Base-by-base conservation (phyloP, 2,888 invertebrate genomes). In the Drepana falcataria region DNA sequence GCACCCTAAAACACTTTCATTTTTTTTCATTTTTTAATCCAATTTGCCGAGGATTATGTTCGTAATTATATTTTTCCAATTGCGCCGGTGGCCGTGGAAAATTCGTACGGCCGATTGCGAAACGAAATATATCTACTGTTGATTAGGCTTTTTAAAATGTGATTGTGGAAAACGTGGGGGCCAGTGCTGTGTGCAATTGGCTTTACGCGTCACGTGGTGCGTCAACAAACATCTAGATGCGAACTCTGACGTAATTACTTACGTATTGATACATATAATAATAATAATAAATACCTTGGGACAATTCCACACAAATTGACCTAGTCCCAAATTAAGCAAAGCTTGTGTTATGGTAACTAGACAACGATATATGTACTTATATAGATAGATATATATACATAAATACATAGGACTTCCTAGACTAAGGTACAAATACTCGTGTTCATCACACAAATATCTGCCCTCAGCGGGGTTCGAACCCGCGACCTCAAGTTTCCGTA, bases 11-110 rank as follows among this genome's bases (percentile, higher is more conserved):
- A 90, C 86, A 87, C 86, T 90, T 89, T 87, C 79, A 21, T 79
- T 86, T 87, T 87, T 86, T 87, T 86, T 80, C 81, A 84, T 86
- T 89, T 90, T 90, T 91, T 91, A 91, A 91, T 91, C 91, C 91
- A 91, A 91, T 91, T 91, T 91, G 84, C 83, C 75, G 85, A 77
- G 91, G 91, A 91, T 91, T 91, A 91, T 91, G 86, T 87, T 77
- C 83, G 91, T 91, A 91, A 91, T 91, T 91, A 91, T 91, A 90
- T 90, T 90, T 91, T 91, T 88, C 87, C 91, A 77, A 90, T 90
- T 90, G 90, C 88, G 79, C 75, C 76, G 74, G 77, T 71, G 72
- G 78, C 77, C 73, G 76, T 78, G 81, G 78, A 82, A 85, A 44
- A 84, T 83, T 83, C 81, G 81, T 75, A 71, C 81, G 87, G 70